A percentile compares a stretch with the other conserved stretches of the same genome.
phyloP scores from a whole-genome alignment of 2,888 invertebrate species.

The Strigamia transsilvanica region DNA sequence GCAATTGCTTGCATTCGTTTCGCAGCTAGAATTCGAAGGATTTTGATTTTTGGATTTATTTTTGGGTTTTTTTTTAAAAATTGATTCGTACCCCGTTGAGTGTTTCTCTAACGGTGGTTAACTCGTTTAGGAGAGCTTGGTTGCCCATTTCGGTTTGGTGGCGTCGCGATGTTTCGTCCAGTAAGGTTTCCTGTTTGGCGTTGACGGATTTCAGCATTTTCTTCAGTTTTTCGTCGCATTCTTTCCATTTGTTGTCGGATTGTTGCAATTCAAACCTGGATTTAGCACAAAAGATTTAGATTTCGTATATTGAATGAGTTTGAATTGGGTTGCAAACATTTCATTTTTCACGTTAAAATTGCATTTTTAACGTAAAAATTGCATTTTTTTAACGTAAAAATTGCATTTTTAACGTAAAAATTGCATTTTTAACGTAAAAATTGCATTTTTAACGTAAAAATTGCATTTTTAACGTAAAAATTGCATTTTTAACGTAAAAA shows the following conservation, averaged over 20 bases:
- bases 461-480: no score
- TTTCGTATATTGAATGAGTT: no score
- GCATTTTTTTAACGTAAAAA: no score
- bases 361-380: no score
- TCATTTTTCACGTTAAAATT: no score
- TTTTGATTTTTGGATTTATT: neutral
- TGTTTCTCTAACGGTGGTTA: neutral
- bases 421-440: no score
- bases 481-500: no score
- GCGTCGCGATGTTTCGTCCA: neutral
- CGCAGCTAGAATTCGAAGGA: neutral
- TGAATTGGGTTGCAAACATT: no score
- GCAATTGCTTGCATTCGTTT: neutral
- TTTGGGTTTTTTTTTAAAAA: no score
- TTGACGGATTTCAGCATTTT: neutral
- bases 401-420: no score
- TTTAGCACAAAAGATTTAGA: neutral
- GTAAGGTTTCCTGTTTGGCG: neutral
- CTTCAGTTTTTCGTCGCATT: neutral
- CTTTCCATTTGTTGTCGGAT: neutral
- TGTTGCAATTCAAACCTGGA: neutral
- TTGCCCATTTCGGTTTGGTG: slow-evolving; percentile 4
- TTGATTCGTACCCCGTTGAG: neutral
- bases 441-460: no score
- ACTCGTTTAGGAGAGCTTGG: neutral